Base-by-base conservation (phyloP, 2,113 vertebrate species). In the Callipepla californica region DNA sequence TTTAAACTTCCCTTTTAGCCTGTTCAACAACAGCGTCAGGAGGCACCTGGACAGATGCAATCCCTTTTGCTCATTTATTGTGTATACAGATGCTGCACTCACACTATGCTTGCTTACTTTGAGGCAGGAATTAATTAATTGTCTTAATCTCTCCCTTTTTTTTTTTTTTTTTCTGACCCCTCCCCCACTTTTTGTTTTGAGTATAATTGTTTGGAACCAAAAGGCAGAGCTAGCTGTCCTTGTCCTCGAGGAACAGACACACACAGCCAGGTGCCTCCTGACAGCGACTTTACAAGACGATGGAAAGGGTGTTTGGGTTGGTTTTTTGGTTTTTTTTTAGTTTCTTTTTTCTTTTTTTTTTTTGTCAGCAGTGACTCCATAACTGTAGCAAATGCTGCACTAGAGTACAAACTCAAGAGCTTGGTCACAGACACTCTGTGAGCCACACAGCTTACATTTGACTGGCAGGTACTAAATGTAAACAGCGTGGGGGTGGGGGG, bases 301-400 rank as follows among this genome's bases (percentile, higher is more conserved):
- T 62, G 90, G 97, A 95, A 96, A 93, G 95, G 95, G 25, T 40
- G 55, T n/a, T 80, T n/a, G 62, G 89, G 87, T 73, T 18, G 79
- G 95, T 96, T 19, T 36, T 92, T 73, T 94, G 94, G 95, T 87
- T 76, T 96, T 16, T 92, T 74, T 94, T 95, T 40, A 40, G 40
- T 40, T 40, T 40, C 40, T 40, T 95, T 87, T 76, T 96, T 9
- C 2, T 50, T 74, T 89, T 93, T 93, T 80, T 90, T 68, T 96
- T 96, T 90, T 94, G 93, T 97, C 96, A 94, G 93, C 96, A 95
- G 93, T 94, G 92, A 97, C 96, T 97, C 96, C 86, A 15, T 93
- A 96, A 96, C 88, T 96, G 96, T 97, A 97, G 97, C 97, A 97
- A 97, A 97, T 95, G 97, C 98, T 98, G 98, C 97, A 97, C 96